Evolutionary conservation across 2,113 vertebrate genomes (phyloP), one percentile per base, ranked within the genome.

Genomic region (Vicugna pacos): DNA sequence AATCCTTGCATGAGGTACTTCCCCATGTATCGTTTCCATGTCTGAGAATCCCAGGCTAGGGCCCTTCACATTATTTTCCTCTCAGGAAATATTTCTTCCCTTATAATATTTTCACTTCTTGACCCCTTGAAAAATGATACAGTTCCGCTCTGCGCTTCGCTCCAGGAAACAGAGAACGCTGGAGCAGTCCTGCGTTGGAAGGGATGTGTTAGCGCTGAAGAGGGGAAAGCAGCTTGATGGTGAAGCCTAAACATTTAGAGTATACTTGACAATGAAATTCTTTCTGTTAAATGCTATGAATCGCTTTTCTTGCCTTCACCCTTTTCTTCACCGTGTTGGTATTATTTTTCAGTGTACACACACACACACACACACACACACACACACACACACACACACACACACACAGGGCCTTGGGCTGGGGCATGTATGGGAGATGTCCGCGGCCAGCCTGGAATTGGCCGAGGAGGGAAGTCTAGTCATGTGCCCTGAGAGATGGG

Each of bases 1-100:
- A 48, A 65, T 67, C 8, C 20, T 70, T 0, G 0, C 20, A 10
- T 17, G 56, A 38, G 26, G 15, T 9, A 28, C 46, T 94, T 94
- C 81, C 77, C 30, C 60, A 35, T 20, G 17, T 42, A n/a, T 35
- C 19, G 5, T 32, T 82, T 58, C 65, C 84, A 94, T 32, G 52
- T 52, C 46, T 75, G 56, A 90, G 89, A 73, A 76, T 14, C 13
- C 35, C 6, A 75, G 56, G 35, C 11, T 10, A 48, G 19, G 3
- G 11, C 24, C 17, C 92, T 73, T 84, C 35, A 52, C 2, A 1
- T 13, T 24, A 62, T 58, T 35, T 87, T 69, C 48, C 38, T 70
- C 77, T 93, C 38, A 50, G 89, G 65, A 94, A 88, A 73, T 80
- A 58, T 28, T 69, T 93, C 54, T 94, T 93, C 69, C 58, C 46